Conservation (phyloP, 2,888 invertebrate genomes). For the Ceriagrion tenellum region DNA sequence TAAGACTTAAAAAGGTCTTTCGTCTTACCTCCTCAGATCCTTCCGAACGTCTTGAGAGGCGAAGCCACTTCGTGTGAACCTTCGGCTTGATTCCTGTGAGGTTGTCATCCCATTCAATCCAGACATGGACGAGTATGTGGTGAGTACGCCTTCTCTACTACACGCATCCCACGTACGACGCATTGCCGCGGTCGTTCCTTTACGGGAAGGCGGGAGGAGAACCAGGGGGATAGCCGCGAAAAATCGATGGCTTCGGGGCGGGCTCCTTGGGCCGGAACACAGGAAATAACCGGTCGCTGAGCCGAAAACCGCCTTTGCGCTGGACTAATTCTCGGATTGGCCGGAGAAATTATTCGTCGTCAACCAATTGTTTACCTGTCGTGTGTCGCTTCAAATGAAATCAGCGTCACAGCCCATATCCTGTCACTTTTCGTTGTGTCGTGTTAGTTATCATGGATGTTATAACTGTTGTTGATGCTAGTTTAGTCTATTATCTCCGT, state of each 20-base stretch:
- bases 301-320: too few relatives aligned
- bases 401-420: too few relatives aligned
- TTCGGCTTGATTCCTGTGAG: neutral
- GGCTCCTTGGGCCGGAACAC: neutral
- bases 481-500: too few relatives aligned
- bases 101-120: neutral
- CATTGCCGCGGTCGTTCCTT: neutral
- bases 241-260: neutral
- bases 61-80: neutral
- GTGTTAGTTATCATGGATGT: too few relatives aligned
- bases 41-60: neutral
- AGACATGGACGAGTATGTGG: slow-evolving; percentile 25
- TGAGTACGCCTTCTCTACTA: neutral
- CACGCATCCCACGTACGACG: neutral
- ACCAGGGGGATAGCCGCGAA: neutral
- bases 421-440: too few relatives aligned
- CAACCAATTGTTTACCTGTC: too few relatives aligned
- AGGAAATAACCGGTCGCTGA: neutral
- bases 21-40: neutral
- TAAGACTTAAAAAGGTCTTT: slow-evolving; percentile 13
- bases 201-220: neutral
- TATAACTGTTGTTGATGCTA: too few relatives aligned
- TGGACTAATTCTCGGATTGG: too few relatives aligned
- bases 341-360: too few relatives aligned
- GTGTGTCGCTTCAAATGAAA: too few relatives aligned